phyloP scores from a whole-genome alignment of 2,888 invertebrate genomes.

The Acrobasis repandana region DNA sequence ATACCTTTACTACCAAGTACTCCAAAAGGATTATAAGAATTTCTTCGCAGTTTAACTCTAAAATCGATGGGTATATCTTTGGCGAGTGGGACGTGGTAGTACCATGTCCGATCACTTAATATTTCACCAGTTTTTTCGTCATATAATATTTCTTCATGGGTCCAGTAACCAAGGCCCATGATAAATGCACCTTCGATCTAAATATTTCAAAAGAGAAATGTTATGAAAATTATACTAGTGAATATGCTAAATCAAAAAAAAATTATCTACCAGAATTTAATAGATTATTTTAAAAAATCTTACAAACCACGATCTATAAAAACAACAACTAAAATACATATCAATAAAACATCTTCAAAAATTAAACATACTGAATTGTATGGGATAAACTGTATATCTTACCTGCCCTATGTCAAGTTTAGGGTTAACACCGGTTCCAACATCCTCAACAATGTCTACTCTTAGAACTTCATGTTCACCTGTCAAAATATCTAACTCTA shows the following conservation, averaged over 20 bases:
- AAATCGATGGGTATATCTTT: slow-evolving; percentile 90
- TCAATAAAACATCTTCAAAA: too few relatives aligned
- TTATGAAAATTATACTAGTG: too few relatives aligned
- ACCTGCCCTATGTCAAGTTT: slow-evolving; percentile 87
- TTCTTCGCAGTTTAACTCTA: slow-evolving; percentile 85
- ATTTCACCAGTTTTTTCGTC: slow-evolving; percentile 85
- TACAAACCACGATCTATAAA: too few relatives aligned
- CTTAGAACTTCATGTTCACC: slow-evolving; percentile 86
- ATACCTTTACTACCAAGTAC: slow-evolving; percentile 86
- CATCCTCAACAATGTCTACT: slow-evolving; percentile 87
- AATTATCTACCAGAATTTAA: too few relatives aligned
- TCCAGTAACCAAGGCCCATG: slow-evolving; percentile 89
- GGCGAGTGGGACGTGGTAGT: slow-evolving; percentile 87
- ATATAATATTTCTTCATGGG: slow-evolving; percentile 86
- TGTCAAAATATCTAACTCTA: slow-evolving; percentile 89
- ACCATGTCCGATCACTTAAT: slow-evolving; percentile 90
- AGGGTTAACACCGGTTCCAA: slow-evolving; percentile 87
- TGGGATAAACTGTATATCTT: slow-evolving; percentile 24
- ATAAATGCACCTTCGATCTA: slow-evolving; percentile 88
- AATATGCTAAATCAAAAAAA: too few relatives aligned
- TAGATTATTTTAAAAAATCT: too few relatives aligned
- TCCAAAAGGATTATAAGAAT: slow-evolving; percentile 83
- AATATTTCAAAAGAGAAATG: slow-evolving; percentile 12
- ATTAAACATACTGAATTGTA: too few relatives aligned
- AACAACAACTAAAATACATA: too few relatives aligned